phyloP scores from a whole-genome alignment of 2,797 vertebrate species.

The Diplodus sargus region DNA sequence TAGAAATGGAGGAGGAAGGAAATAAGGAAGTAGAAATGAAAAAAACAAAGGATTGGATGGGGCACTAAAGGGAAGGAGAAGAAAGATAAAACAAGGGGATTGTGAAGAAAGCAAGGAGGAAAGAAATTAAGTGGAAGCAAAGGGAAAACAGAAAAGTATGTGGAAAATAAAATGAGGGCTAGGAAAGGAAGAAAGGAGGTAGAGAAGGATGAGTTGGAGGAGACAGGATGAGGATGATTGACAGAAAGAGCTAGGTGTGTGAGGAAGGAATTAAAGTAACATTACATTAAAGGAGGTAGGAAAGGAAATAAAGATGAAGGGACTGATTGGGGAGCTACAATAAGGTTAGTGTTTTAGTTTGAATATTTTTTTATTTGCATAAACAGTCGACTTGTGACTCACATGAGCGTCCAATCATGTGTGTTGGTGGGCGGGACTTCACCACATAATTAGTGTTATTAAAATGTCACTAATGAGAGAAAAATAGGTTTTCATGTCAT shows the following conservation, averaged over 20 bases:
- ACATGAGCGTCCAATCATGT: neutral
- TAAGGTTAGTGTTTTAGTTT: neutral
- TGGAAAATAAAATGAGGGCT: neutral
- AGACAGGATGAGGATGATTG: neutral
- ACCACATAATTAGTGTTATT: neutral
- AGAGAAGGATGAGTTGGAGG: neutral
- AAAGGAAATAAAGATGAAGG: neutral
- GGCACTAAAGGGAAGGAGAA: too few species aligned
- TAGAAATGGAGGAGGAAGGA: too few species aligned
- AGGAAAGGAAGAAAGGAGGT: neutral
- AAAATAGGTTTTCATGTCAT: neutral
- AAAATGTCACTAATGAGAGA: conserved; percentile 9
- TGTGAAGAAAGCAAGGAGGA: too few species aligned
- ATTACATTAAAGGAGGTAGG: neutral
- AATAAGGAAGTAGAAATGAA: too few species aligned
- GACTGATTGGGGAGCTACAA: neutral
- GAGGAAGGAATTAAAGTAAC: neutral
- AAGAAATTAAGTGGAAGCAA: neutral
- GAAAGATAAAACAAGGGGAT: neutral
- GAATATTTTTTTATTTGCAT: neutral
- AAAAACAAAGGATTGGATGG: neutral
- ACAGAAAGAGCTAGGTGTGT: too few species aligned
- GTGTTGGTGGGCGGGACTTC: conserved; percentile 24
- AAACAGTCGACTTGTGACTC: too few species aligned
- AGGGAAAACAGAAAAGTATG: neutral